These are phyloP conservation scores for Nestor notabilis DNA, from an alignment of 2,113 vertebrate genomes.

Conservation along the genomic window DNA sequence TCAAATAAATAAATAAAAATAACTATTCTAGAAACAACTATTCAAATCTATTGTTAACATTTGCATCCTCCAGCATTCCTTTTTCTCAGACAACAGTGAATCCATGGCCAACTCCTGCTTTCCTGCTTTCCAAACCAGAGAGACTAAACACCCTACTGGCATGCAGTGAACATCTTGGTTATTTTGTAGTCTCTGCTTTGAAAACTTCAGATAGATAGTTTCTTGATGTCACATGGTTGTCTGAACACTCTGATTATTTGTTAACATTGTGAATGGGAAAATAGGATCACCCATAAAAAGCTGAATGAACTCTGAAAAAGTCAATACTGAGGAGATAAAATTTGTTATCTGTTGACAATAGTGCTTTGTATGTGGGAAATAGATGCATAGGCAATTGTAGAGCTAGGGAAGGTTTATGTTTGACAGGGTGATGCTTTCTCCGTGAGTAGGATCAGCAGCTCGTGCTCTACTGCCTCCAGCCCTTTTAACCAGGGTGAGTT, in stretches of 20 bases:
- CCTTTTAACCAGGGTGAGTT: background rate
- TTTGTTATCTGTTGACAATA: background rate
- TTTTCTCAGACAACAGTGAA: background rate
- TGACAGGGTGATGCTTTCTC: background rate
- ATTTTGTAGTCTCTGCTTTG: background rate
- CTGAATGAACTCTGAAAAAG: background rate
- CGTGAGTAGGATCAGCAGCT: background rate
- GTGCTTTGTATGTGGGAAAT: background rate
- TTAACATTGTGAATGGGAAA: background rate
- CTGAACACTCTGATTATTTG: background rate
- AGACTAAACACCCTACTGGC: background rate
- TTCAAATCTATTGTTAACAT: background rate
- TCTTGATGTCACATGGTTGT: background rate
- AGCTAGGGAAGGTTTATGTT: accelerated
- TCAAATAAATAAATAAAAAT: background rate
- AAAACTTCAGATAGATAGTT: background rate
- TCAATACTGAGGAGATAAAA: background rate
- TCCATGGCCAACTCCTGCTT: background rate
- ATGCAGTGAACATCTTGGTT: background rate
- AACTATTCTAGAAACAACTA: background rate
- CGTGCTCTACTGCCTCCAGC: background rate
- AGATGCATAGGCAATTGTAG: background rate
- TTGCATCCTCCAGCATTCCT: background rate
- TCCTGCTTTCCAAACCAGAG: background rate
- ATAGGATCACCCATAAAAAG: background rate